Percentiles rank a stretch among this genome's conserved stretches.
These are phyloP conservation scores for Heterotilapia buettikoferi DNA, from an alignment of 2,113 vertebrate genomes.

Conservation along the genomic window DNA sequence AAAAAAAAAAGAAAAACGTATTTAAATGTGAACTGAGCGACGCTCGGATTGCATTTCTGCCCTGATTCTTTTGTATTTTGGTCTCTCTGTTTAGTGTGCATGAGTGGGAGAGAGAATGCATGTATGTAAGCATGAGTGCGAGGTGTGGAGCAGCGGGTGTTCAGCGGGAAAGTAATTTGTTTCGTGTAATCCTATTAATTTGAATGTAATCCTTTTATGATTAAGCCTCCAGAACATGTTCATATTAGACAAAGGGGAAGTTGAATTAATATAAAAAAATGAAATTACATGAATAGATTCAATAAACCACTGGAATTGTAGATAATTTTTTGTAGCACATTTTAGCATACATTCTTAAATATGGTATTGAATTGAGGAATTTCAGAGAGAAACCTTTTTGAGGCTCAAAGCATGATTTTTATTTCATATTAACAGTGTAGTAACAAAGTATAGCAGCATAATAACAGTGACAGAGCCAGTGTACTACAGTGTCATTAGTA, in stretches of 20 bases:
- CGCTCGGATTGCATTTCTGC: neutral
- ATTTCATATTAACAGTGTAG: neutral
- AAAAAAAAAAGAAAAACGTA: slow-evolving; percentile 3
- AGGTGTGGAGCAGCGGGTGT: slow-evolving; percentile 31
- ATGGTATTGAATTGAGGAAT: neutral
- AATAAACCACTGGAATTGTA: neutral
- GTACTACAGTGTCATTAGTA: neutral
- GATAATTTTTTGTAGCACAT: neutral
- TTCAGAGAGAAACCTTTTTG: neutral
- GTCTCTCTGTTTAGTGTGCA: neutral
- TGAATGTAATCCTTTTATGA: slow-evolving; percentile 53
- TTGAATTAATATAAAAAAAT: neutral
- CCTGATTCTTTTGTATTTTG: neutral
- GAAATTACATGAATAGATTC: neutral
- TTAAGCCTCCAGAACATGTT: slow-evolving; percentile 31
- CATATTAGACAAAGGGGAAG: slow-evolving; percentile 9
- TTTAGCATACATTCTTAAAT: neutral
- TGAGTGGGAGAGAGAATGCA: neutral
- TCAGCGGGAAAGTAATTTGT: slow-evolving; percentile 38
- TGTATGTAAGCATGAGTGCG: neutral
- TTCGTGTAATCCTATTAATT: slow-evolving; percentile 57
- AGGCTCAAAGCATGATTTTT: neutral
- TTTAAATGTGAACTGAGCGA: neutral
- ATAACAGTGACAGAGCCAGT: neutral
- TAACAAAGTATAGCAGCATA: neutral